Base-by-base conservation (phyloP, 1,140 invertebrate species). In the Tetramorium parvispinum region DNA sequence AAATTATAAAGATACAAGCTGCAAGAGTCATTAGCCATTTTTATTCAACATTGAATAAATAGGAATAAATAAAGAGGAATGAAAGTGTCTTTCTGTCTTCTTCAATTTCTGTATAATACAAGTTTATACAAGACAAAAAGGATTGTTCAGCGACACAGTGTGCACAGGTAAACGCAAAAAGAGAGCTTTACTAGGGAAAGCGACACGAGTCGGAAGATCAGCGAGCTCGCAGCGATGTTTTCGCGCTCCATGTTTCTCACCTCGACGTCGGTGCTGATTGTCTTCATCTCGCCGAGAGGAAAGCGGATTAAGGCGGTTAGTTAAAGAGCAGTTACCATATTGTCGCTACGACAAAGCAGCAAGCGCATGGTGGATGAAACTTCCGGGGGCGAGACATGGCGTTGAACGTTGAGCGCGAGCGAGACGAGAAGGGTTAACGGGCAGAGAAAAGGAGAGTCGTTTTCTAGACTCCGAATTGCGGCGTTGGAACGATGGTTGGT, bases 271-370 rank as follows among this genome's bases (percentile, higher is more conserved):
- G 78, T 86, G 88, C 85, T 91, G 89, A 93, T 92, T 92, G 92
- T 92, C 92, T 92, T 92, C 88, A 76, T 59, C 87, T 77, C 75
- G 86, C 87, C 85, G 78, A 91, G 82, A 87, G 92, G 89, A 93
- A 93, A 94, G 92, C 91, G 91, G 93, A 94, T 94, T 94, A 93
- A 93, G 87, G 92, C 82, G 92, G 91, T 93, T 93, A 92, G 92
- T 93, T 93, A 93, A 94, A 93, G 93, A 94, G 92, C 91, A 93
- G 92, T 93, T 94, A 93, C 92, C 87, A 91, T 92, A 92, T 85
- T 92, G 91, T 90, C 92, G 87, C 24, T 91, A 82, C 83, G 89
- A 91, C 88, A 86, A 86, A 92, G 87, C 86, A 91, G 87, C 89
- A 85, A 57, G 51, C 82, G 59, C 73, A 78, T 85, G 90, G 87